Evolutionary conservation across 2,888 invertebrate species (phyloP), one percentile per base, ranked within the genome.

Genomic region (Drosophila falleni): DNA sequence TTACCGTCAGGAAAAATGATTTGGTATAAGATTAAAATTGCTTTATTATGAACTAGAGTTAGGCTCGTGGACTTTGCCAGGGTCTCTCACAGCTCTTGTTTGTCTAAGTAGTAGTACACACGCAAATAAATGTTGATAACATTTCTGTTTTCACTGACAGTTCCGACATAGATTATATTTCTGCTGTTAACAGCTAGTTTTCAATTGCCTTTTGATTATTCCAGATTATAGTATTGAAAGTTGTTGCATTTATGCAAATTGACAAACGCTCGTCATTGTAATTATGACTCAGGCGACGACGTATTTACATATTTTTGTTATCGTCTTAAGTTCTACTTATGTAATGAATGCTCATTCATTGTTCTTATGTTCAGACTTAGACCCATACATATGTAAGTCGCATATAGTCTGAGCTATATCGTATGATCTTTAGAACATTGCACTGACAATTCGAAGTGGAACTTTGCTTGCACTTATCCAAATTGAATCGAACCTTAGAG

Each of bases 91-190:
- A 61, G 46, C 58, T 19, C 37, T 42, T 44, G 56, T 37, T 46
- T 47, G 58, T 37, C 42, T 47, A 31, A 31, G 9, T 10, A 8
- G 9, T 31, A 2, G 31, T 31, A 42, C 46, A 39, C 55, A 44
- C 49, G 42, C 61, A 16, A 66, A 47, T 62, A 15, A 44, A 41
- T 54, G 53, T 15, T 42, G 55, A 63, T 71, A 62, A 50, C 11
- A 29, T 31, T 47, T 63, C 16, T 44, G 15, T 35, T 56, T 50
- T 61, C 39, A 46, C 31, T 39, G 51, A 62, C 58, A 67, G 64
- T 67, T 78, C 71, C 67, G 50, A 74, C 46, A 44, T 66, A 51
- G 59, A 71, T 74, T 71, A 62, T 39, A 23, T 31, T 13, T 23
- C 15, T 41, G 29, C 35, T 44, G 16, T 58, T 61, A 49, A 35